Evolutionary conservation across 2,797 vertebrate genomes (phyloP).

Genomic region (Helicolenus hilgendorfi): DNA sequence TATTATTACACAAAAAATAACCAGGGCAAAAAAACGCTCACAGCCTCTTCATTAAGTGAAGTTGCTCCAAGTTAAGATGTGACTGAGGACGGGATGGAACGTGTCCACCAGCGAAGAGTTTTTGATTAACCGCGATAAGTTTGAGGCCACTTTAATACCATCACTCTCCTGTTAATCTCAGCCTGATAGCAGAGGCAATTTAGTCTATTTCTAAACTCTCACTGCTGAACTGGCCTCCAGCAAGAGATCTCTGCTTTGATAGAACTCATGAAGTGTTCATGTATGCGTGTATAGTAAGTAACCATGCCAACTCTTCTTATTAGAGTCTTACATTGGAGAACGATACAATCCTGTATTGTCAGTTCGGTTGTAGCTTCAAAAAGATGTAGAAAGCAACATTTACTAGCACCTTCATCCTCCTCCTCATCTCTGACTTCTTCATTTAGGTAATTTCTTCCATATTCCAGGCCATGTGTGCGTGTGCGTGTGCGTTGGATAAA

Average conservation of each 20-base stretch:
- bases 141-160: conserved; percentile 30
- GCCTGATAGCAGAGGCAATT: conserved; percentile 37
- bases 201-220: conserved; percentile 6
- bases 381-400: neutral
- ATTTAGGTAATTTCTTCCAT: neutral
- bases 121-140: conserved; percentile 31
- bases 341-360: neutral
- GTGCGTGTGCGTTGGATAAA: conserved; percentile 31
- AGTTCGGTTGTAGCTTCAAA: neutral
- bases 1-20: conserved; percentile 22
- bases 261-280: conserved; percentile 9
- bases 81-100: neutral
- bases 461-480: neutral
- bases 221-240: conserved; percentile 1
- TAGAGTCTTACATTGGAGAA: conserved; percentile 2
- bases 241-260: conserved; percentile 5
- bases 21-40: neutral
- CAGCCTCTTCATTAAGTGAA: neutral
- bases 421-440: neutral
- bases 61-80: conserved; percentile 3
- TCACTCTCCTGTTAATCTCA: conserved; percentile 30
- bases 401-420: neutral
- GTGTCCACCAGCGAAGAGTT: conserved; percentile 22
- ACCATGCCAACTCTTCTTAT: neutral
- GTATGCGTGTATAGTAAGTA: neutral